Percentiles rank a stretch among this genome's conserved stretches.
These are phyloP conservation scores for Metopolophium dirhodum DNA, from an alignment of 1,140 invertebrate species.

Conservation along the genomic window DNA sequence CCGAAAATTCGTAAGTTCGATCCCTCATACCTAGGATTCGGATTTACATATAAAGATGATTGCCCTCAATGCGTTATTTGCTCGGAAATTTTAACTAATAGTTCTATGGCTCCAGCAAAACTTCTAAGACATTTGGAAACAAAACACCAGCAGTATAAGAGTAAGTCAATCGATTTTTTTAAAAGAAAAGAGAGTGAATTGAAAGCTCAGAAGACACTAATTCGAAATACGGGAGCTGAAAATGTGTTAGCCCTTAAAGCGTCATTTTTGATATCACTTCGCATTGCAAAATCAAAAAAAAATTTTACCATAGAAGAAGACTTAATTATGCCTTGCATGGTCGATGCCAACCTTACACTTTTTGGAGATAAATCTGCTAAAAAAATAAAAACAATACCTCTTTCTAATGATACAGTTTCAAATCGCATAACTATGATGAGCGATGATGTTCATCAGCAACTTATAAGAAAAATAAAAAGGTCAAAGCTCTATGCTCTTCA, in stretches of 20 bases:
- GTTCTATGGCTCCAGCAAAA: constrained; percentile 54
- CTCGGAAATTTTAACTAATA: constrained; percentile 50
- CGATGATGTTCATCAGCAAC: no score
- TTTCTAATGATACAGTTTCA: no score
- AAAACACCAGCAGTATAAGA: constrained; percentile 44
- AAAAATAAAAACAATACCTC: no score
- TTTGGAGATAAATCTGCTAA: no score
- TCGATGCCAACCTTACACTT: no score
- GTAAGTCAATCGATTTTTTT: constrained; percentile 14
- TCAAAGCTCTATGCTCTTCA: no score
- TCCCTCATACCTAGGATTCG: constrained; percentile 54
- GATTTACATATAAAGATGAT: constrained; percentile 51
- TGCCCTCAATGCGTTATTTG: constrained; percentile 57
- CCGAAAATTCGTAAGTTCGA: constrained; percentile 40
- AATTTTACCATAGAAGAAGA: no score
- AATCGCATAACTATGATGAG: no score
- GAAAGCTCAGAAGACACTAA: constrained; percentile 60
- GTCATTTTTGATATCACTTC: constrained; percentile 58
- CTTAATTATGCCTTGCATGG: no score
- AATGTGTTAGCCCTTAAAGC: constrained; percentile 58
- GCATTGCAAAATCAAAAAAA: constrained; percentile 48
- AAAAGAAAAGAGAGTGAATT: constrained; percentile 57
- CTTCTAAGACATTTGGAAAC: constrained; percentile 57
- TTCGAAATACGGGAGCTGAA: constrained; percentile 55
- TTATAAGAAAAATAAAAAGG: no score